A percentile compares a stretch with the other conserved stretches of the same genome.
Evolutionary conservation across 2,113 vertebrate genomes (phyloP).

Genomic region (Siniperca chuatsi): DNA sequence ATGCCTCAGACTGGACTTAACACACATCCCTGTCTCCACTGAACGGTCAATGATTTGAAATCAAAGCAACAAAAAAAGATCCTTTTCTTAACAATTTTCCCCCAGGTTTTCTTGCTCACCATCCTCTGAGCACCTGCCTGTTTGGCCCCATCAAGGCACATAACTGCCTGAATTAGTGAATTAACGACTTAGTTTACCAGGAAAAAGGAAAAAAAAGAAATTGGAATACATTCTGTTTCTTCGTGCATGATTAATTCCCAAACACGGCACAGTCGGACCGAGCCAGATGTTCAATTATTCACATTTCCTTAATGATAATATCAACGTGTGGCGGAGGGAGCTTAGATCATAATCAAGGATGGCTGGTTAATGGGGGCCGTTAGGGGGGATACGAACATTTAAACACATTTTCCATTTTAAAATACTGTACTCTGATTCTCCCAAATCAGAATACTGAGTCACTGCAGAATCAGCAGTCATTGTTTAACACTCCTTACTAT

Average conservation of each 20-base stretch:
- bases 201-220: background rate
- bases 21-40: background rate
- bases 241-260: conserved; percentile 70
- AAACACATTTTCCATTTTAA: conserved; percentile 45
- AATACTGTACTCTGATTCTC: conserved; percentile 29
- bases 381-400: conserved; percentile 28
- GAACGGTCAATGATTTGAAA: background rate
- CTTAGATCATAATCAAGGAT: conserved; percentile 62
- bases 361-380: conserved; percentile 51
- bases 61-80: background rate
- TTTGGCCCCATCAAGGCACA: conserved; percentile 56
- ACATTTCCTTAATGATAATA: conserved; percentile 79
- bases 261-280: conserved; percentile 36
- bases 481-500: conserved; percentile 3
- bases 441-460: conserved; percentile 25
- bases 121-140: conserved; percentile 58
- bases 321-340: conserved; percentile 61
- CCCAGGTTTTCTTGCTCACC: background rate
- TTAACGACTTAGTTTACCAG: conserved; percentile 49
- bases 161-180: conserved; percentile 67
- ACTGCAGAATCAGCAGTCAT: conserved; percentile 23
- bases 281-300: conserved; percentile 82
- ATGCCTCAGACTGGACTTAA: background rate
- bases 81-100: background rate
- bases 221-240: conserved; percentile 39